Conservation (phyloP, 2,797 vertebrate genomes). For the Periophthalmus magnuspinnatus region DNA sequence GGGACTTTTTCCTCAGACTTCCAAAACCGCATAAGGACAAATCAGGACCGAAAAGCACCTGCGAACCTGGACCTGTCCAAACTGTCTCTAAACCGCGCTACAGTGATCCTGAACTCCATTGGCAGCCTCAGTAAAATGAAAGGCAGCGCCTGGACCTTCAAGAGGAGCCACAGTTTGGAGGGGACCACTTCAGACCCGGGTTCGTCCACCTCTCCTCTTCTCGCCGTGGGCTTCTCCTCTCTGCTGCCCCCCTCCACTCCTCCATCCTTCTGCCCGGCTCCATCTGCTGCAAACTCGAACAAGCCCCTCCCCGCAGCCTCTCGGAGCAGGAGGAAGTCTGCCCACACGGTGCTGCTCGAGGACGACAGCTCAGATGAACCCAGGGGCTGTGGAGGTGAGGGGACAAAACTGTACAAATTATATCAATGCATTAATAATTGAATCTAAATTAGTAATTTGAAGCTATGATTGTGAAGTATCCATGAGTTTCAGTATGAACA, state of each 20-base stretch:
- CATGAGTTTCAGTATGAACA: too few relatives aligned
- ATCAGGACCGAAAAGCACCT: conserved; percentile 64
- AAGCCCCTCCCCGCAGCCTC: conserved; percentile 53
- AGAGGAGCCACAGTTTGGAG: conserved; percentile 68
- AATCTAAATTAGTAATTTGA: too few relatives aligned
- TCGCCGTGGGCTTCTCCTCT: conserved; percentile 31
- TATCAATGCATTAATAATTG: too few relatives aligned
- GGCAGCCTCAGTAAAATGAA: conserved; percentile 91
- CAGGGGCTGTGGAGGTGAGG: conserved; percentile 41
- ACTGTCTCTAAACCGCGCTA: conserved; percentile 79
- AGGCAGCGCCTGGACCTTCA: conserved; percentile 84
- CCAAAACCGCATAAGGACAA: conserved; percentile 80
- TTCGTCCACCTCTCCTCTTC: conserved; percentile 59
- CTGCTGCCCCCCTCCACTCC: conserved; percentile 67
- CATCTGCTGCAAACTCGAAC: background rate
- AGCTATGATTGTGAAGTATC: too few relatives aligned
- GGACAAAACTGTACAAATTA: background rate
- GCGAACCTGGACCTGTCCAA: conserved; percentile 73
- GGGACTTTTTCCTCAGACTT: conserved; percentile 80
- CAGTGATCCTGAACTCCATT: conserved; percentile 90
- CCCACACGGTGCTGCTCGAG: conserved; percentile 87
- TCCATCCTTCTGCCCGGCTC: conserved; percentile 30
- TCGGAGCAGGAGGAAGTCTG: conserved; percentile 87
- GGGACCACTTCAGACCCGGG: conserved; percentile 54
- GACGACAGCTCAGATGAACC: conserved; percentile 82